Percentiles rank a stretch among this genome's conserved stretches.
These are phyloP conservation scores for Eretmocerus hayati DNA, from an alignment of 2,888 invertebrate genomes.

Conservation along the genomic window DNA sequence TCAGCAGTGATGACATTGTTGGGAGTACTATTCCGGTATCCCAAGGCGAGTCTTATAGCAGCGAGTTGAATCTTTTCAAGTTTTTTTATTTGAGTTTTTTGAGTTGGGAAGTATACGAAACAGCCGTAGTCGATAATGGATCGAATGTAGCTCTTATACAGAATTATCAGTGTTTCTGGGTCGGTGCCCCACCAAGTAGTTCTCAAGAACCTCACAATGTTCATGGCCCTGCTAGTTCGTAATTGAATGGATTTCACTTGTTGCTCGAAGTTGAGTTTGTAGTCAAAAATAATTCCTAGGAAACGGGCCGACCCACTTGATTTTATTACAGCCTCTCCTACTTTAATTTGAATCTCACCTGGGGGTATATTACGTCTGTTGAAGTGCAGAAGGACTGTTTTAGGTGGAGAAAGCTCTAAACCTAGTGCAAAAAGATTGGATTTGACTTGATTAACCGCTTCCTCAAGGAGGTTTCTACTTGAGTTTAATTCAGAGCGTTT, in stretches of 20 bases:
- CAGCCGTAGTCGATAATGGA: slow-evolving; percentile 4
- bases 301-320: background rate
- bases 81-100: too few relatives aligned
- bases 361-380: background rate
- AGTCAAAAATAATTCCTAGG: slow-evolving; percentile 1
- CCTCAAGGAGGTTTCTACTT: background rate
- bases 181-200: slow-evolving; percentile 10
- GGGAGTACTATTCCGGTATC: too few relatives aligned
- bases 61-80: too few relatives aligned
- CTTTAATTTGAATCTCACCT: background rate
- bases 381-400: slow-evolving; percentile 2
- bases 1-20: too few relatives aligned
- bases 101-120: slow-evolving; percentile 3
- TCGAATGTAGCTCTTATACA: slow-evolving; percentile 5
- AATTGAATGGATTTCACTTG: background rate
- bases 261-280: background rate
- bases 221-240: background rate
- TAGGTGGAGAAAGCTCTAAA: background rate
- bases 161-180: background rate
- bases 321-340: background rate
- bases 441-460: background rate
- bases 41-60: too few relatives aligned
- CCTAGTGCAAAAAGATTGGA: background rate
- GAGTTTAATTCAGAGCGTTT: background rate
- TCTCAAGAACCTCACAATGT: slow-evolving; percentile 1